A percentile compares a stretch with the other conserved stretches of the same genome.
Conservation (phyloP, 2,888 invertebrate genomes). For the Hirtodrosophila alboralis region DNA sequence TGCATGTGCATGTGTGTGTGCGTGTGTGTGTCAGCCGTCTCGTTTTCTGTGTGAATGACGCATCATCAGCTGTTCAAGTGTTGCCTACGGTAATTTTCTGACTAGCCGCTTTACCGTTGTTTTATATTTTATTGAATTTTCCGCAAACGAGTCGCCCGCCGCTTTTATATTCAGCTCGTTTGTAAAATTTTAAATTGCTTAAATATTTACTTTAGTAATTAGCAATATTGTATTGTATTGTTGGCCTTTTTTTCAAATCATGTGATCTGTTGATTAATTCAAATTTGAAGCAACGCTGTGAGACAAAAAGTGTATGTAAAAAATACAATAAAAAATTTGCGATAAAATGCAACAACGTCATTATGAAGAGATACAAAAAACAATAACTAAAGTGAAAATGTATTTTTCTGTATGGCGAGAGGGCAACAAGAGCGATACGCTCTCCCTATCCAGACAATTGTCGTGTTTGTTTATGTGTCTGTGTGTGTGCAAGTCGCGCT, state of each 20-base stretch:
- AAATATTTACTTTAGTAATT: constrained; percentile 34
- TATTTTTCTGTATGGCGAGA: constrained; percentile 20
- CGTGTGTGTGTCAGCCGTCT: constrained; percentile 27
- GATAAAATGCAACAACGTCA: constrained; percentile 43
- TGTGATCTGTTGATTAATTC: constrained; percentile 46
- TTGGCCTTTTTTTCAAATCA: constrained; percentile 20
- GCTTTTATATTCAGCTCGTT: constrained; percentile 17
- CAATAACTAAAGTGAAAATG: constrained; percentile 48
- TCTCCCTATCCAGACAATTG: constrained; percentile 19
- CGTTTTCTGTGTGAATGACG: constrained; percentile 67
- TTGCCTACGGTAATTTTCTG: constrained; percentile 65
- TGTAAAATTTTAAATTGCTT: constrained; percentile 5
- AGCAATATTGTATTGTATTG: constrained; percentile 29
- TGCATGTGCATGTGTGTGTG: constrained; percentile 5
- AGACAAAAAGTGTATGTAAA: constrained; percentile 9
- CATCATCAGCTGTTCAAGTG: constrained; percentile 74
- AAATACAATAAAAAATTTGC: constrained; percentile 30
- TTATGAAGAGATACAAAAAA: constrained; percentile 22
- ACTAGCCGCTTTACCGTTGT: constrained; percentile 48
- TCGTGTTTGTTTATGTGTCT: constrained; percentile 23
- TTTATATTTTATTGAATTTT: constrained; percentile 77
- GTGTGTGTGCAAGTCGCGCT: constrained; percentile 51
- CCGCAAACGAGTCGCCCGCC: constrained; percentile 32
- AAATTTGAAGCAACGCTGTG: constrained; percentile 11
- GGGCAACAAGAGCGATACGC: constrained; percentile 15